These are phyloP conservation scores for Dendrocopos noguchii DNA, from an alignment of 2,113 vertebrate species.

Conservation along the genomic window DNA sequence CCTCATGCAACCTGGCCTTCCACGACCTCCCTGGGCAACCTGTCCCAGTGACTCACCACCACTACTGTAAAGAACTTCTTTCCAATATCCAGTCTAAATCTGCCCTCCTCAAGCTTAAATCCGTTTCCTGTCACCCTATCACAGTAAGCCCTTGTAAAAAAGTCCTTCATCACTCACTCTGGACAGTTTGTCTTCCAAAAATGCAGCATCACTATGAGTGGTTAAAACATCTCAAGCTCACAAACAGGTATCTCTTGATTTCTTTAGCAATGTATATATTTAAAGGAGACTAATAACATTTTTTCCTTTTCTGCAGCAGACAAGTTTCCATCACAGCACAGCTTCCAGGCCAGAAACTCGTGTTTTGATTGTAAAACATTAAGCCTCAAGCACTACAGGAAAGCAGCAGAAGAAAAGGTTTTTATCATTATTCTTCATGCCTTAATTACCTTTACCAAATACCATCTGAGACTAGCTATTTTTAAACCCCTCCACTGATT, in stretches of 20 bases:
- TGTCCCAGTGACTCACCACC: too few relatives aligned
- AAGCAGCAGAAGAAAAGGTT: constrained; percentile 46
- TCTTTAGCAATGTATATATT: background rate
- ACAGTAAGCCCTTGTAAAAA: too few relatives aligned
- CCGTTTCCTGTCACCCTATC: too few relatives aligned
- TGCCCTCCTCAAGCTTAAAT: too few relatives aligned
- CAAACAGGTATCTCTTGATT: background rate
- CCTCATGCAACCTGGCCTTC: too few relatives aligned
- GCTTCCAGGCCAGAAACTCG: constrained; percentile 24
- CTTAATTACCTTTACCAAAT: constrained; percentile 75
- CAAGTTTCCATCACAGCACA: background rate
- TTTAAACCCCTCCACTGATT: constrained; percentile 67
- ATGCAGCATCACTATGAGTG: background rate
- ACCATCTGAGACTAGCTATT: constrained; percentile 75
- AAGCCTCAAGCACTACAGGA: constrained; percentile 55
- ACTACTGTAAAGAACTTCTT: too few relatives aligned
- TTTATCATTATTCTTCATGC: constrained; percentile 71
- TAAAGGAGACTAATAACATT: background rate
- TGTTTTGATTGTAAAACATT: constrained; percentile 17
- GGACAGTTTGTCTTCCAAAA: background rate
- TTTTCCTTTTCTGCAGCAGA: background rate
- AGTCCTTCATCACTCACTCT: background rate
- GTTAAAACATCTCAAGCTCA: background rate
- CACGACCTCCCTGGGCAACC: too few relatives aligned
- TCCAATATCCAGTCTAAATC: too few relatives aligned